Conservation (phyloP, 2,888 invertebrate species). For the Tachina fera region DNA sequence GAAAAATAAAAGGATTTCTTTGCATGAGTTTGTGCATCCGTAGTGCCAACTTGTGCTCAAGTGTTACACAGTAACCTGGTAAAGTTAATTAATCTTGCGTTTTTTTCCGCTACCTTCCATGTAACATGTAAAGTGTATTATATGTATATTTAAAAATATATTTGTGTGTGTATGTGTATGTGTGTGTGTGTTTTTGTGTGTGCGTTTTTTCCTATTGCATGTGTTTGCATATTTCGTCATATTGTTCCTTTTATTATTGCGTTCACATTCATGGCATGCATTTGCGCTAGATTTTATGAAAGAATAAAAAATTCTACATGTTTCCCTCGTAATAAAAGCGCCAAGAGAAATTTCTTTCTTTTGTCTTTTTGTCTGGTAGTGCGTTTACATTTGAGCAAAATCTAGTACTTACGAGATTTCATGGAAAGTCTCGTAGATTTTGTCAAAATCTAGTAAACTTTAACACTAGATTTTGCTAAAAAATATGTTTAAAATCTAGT, state of each 20-base stretch:
- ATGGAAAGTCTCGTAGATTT: no score
- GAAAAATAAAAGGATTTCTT: conserved; percentile 19
- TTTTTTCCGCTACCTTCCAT: conserved; percentile 36
- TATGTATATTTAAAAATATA: background rate
- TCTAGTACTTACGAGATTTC: no score
- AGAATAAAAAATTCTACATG: conserved; percentile 10
- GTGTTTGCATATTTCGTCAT: conserved; percentile 62
- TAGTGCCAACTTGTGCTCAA: conserved; percentile 45
- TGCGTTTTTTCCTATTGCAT: conserved; percentile 46
- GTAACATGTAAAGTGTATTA: conserved; percentile 47
- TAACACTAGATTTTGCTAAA: no score
- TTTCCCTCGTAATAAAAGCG: background rate
- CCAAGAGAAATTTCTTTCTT: no score
- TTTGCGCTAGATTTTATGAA: conserved; percentile 23
- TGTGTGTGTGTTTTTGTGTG: conserved; percentile 7
- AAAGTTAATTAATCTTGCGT: conserved; percentile 68
- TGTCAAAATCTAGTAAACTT: no score
- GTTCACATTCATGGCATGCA: conserved; percentile 10
- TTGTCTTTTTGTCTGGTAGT: no score
- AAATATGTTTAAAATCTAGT: background rate
- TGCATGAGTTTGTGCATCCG: conserved; percentile 33
- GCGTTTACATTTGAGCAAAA: no score
- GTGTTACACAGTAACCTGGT: conserved; percentile 59
- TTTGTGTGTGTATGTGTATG: background rate
- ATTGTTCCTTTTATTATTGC: conserved; percentile 50